Conservation (phyloP, 2,888 invertebrate genomes). For the Laspeyria flexula region DNA sequence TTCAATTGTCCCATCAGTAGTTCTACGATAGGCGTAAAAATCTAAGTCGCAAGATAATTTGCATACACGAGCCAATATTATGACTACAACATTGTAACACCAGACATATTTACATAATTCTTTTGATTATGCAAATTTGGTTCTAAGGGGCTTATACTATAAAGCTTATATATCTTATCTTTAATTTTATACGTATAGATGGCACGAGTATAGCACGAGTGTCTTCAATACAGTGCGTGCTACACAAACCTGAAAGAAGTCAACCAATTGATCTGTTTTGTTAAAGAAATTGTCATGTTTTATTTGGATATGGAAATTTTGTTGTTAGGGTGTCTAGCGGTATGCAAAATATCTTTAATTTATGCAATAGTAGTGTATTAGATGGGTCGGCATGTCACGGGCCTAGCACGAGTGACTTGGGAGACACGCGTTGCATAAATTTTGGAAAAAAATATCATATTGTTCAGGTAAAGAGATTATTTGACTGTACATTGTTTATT, state of each 20-base stretch:
- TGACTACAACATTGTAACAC: constrained; percentile 17
- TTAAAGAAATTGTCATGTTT: background rate
- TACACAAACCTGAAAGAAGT: background rate
- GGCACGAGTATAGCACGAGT: constrained; percentile 28
- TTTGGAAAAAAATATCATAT: no score
- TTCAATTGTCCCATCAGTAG: background rate
- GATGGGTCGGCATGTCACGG: background rate
- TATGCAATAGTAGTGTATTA: background rate
- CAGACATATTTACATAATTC: background rate
- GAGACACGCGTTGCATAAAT: constrained; percentile 27
- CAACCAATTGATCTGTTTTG: constrained; percentile 8
- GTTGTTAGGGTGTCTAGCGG: constrained; percentile 19
- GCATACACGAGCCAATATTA: constrained; percentile 34
- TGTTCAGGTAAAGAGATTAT: no score
- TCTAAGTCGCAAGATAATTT: constrained; percentile 13
- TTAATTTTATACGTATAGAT: no score
- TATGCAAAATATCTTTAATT: constrained; percentile 50
- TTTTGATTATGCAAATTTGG: constrained; percentile 18
- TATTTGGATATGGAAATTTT: constrained; percentile 17
- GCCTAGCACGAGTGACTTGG: background rate
- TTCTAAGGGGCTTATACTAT: constrained; percentile 35
- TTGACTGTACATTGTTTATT: no score
- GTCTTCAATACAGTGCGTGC: constrained; percentile 14
- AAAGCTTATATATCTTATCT: no score
- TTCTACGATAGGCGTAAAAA: background rate